Percentiles rank a stretch among this genome's conserved stretches.
Conservation (phyloP, 1,140 invertebrate species). For the Drosophila littoralis region DNA sequence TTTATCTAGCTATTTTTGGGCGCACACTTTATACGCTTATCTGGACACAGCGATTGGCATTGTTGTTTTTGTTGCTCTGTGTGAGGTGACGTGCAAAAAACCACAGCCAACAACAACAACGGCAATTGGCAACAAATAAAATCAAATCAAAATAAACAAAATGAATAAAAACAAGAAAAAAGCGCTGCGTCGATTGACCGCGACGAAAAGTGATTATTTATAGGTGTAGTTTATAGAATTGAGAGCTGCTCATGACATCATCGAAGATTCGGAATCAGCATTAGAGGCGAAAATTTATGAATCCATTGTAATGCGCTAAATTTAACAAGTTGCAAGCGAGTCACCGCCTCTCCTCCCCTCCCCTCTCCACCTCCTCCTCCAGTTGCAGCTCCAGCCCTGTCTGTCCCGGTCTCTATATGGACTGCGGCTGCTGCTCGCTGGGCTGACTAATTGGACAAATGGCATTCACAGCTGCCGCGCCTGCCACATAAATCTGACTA, state of each 20-base stretch:
- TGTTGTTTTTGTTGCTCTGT: constrained; percentile 15
- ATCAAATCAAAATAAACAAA: constrained; percentile 25
- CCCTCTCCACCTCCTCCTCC: background rate
- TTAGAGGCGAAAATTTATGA: constrained; percentile 69
- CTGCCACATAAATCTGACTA: constrained; percentile 77
- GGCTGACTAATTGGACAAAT: constrained; percentile 80
- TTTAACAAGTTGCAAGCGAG: constrained; percentile 73
- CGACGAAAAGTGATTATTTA: constrained; percentile 67
- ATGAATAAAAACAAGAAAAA: constrained; percentile 37
- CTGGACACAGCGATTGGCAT: constrained; percentile 42
- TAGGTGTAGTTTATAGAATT: constrained; percentile 47
- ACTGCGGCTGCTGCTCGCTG: constrained; percentile 25
- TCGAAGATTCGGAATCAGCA: constrained; percentile 59
- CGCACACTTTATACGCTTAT: constrained; percentile 66
- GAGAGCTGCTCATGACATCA: constrained; percentile 40
- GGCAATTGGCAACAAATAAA: constrained; percentile 57
- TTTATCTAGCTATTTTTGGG: constrained; percentile 38
- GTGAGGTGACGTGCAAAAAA: constrained; percentile 44
- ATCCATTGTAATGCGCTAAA: constrained; percentile 79
- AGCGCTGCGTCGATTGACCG: constrained; percentile 48
- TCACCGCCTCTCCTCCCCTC: background rate
- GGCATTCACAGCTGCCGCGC: constrained; percentile 78
- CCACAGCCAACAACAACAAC: constrained; percentile 15
- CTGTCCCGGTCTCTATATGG: background rate
- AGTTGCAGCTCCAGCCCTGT: too few relatives aligned